phyloP scores from a whole-genome alignment of 2,888 invertebrate species.

The Pheosia gnoma region DNA sequence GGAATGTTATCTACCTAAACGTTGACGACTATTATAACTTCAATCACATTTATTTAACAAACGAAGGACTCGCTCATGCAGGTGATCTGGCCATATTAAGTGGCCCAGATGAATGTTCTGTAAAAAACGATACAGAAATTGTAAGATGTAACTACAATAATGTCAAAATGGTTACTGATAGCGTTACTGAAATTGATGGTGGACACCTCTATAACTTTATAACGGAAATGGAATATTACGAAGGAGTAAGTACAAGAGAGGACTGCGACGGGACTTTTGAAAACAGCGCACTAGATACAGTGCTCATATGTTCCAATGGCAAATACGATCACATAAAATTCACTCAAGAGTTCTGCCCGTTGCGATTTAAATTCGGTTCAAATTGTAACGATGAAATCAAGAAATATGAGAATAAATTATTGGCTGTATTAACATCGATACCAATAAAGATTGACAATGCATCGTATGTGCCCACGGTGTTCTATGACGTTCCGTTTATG shows the following conservation, averaged over 20 bases:
- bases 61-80: constrained; percentile 16
- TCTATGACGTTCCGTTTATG: constrained; percentile 31
- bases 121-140: neutral
- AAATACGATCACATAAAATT: neutral
- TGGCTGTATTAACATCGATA: constrained; percentile 25
- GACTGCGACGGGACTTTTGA: neutral
- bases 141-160: neutral
- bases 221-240: constrained; percentile 4
- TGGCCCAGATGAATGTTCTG: neutral
- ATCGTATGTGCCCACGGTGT: constrained; percentile 19
- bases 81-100: constrained; percentile 15
- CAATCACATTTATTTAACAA: neutral
- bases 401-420: constrained; percentile 5
- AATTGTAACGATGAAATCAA: constrained; percentile 5
- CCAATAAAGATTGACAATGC: constrained; percentile 15
- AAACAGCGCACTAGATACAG: constrained; percentile 6
- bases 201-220: constrained; percentile 19
- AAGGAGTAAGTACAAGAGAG: neutral
- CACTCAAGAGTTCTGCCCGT: neutral
- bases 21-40: constrained; percentile 13
- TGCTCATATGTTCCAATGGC: constrained; percentile 22
- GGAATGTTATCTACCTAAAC: constrained; percentile 28
- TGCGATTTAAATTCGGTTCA: neutral
- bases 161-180: constrained; percentile 22
- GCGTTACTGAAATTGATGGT: constrained; percentile 1